Conservation (phyloP, 1,140 invertebrate genomes). For the Brachionus manjavacas region DNA sequence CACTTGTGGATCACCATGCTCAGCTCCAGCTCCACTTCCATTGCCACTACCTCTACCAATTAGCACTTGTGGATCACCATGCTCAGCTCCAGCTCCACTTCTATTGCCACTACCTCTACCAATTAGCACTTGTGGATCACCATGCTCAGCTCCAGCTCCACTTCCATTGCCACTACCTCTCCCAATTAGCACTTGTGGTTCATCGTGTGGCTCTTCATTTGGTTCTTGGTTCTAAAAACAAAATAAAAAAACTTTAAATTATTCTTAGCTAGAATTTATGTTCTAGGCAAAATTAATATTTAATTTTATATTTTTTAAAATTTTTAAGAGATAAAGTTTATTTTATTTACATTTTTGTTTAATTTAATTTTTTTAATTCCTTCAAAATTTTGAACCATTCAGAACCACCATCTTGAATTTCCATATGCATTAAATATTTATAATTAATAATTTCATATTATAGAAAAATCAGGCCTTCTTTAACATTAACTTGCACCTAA, state of each 20-base stretch:
- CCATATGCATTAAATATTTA: too few species aligned
- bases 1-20: neutral
- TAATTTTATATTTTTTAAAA: neutral
- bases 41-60: neutral
- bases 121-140: too few species aligned
- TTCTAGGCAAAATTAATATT: neutral
- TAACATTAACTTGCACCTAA: too few species aligned
- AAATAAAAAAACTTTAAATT: neutral
- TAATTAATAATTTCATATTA: too few species aligned
- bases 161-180: neutral
- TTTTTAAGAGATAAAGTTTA: neutral
- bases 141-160: neutral
- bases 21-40: neutral
- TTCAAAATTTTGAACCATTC: neutral
- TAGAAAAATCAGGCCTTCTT: too few species aligned
- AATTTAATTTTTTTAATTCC: neutral
- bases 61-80: neutral
- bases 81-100: neutral
- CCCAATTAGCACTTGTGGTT: neutral
- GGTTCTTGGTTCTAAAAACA: neutral
- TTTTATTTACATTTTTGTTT: neutral
- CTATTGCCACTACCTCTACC: neutral
- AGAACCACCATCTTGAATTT: too few species aligned
- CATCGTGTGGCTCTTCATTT: neutral
- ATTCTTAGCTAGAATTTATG: neutral